These are phyloP conservation scores for Diplazon laetatorius DNA, from an alignment of 2,888 invertebrate genomes.

Conservation along the genomic window DNA sequence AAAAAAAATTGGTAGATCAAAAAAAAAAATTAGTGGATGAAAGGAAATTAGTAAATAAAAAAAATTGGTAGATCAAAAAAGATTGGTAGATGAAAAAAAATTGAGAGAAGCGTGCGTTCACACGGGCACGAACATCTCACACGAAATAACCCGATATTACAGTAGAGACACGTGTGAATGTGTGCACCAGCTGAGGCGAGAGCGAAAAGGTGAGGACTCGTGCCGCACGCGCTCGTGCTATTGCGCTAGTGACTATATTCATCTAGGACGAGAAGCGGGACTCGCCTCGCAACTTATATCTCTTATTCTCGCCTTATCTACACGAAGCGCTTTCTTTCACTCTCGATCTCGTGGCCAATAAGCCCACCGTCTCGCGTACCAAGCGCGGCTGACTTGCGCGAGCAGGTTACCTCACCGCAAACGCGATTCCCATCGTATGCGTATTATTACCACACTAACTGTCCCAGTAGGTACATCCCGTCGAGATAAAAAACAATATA, in stretches of 20 bases:
- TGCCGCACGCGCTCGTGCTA: constrained; percentile 28
- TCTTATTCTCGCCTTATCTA: constrained; percentile 35
- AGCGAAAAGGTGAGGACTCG: constrained; percentile 41
- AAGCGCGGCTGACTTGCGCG: constrained; percentile 47
- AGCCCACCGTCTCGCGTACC: constrained; percentile 16
- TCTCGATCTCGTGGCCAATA: constrained; percentile 47
- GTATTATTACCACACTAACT: constrained; percentile 32
- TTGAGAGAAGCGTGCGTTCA: not conserved
- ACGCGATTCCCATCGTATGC: constrained; percentile 52
- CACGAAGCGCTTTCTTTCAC: constrained; percentile 56
- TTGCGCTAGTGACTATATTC: constrained; percentile 48
- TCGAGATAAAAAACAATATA: not conserved
- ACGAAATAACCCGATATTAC: not conserved
- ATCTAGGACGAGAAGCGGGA: constrained; percentile 39
- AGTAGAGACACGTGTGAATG: constrained; percentile 7
- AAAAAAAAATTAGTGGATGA: too few species aligned
- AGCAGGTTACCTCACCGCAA: constrained; percentile 55
- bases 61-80: too few species aligned
- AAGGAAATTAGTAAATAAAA: too few species aligned
- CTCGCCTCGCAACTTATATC: constrained; percentile 43
- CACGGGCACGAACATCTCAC: not conserved
- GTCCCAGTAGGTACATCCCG: constrained; percentile 8
- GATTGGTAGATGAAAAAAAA: too few species aligned
- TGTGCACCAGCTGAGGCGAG: constrained; percentile 28
- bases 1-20: too few species aligned